Evolutionary conservation across 2,113 vertebrate genomes (phyloP).

Genomic region (Lamprologus tigripictilis): DNA sequence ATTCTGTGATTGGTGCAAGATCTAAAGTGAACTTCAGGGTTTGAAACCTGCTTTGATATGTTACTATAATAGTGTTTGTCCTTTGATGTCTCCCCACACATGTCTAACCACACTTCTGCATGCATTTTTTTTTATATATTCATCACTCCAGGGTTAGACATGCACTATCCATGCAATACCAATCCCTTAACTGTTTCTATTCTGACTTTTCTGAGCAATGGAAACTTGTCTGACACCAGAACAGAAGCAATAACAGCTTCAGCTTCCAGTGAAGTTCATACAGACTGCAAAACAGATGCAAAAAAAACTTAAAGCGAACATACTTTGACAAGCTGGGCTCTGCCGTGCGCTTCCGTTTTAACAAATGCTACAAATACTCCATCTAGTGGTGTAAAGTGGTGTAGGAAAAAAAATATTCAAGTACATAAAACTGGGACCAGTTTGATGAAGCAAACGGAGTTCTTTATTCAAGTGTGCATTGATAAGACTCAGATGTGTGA

Average conservation of each 20-base stretch:
- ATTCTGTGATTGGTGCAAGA: not conserved
- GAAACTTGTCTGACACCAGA: not conserved
- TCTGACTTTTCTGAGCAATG: accelerated
- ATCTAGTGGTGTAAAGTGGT: not conserved
- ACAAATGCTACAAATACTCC: not conserved
- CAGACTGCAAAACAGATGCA: not conserved
- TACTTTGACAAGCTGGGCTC: not conserved
- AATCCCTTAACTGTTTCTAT: accelerated
- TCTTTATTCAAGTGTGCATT: not conserved
- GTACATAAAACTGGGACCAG: not conserved
- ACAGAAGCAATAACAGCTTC: not conserved
- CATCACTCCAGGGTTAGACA: not conserved
- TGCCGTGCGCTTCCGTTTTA: accelerated
- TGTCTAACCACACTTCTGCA: not conserved
- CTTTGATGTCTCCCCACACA: not conserved
- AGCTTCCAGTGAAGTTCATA: not conserved
- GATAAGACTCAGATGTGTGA: not conserved
- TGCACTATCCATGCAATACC: not conserved
- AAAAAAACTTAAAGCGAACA: not conserved
- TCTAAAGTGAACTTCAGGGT: not conserved
- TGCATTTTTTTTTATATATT: not conserved
- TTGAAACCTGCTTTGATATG: not conserved
- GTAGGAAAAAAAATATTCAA: not conserved
- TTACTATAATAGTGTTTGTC: not conserved
- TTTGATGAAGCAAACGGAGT: not conserved